These are phyloP conservation scores for Leucophenga montana DNA, from an alignment of 2,888 invertebrate genomes.

Conservation along the genomic window DNA sequence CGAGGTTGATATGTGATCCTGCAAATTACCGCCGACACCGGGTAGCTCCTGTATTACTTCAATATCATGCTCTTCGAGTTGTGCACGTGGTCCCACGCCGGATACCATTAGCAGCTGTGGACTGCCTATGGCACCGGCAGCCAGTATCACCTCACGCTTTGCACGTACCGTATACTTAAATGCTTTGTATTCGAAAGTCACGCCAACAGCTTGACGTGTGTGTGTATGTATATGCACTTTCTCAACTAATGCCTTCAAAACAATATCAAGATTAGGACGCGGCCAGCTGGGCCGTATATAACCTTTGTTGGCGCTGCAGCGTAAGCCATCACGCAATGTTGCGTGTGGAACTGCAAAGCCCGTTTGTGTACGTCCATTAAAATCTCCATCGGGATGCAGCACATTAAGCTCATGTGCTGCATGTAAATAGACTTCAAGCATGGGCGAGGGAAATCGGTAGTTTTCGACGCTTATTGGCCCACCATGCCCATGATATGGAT, in stretches of 20 bases:
- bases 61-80: slow-evolving; percentile 78
- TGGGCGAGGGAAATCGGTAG: slow-evolving; percentile 81
- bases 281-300: slow-evolving; percentile 81
- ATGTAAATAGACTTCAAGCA: slow-evolving; percentile 80
- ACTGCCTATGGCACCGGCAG: slow-evolving; percentile 88
- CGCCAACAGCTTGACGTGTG: slow-evolving; percentile 79
- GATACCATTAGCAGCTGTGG: slow-evolving; percentile 91
- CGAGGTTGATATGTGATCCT: slow-evolving; percentile 88
- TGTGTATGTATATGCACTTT: slow-evolving; percentile 78
- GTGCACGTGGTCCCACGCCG: slow-evolving; percentile 82
- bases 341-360: slow-evolving; percentile 86
- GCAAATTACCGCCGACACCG: slow-evolving; percentile 87
- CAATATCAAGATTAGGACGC: slow-evolving; percentile 83
- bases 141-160: slow-evolving; percentile 85
- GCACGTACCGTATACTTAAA: slow-evolving; percentile 76
- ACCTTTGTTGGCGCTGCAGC: slow-evolving; percentile 89
- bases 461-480: slow-evolving; percentile 85
- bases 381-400: slow-evolving; percentile 78
- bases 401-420: slow-evolving; percentile 80
- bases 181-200: slow-evolving; percentile 75
- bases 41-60: slow-evolving; percentile 77
- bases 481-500: slow-evolving; percentile 80
- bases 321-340: slow-evolving; percentile 83
- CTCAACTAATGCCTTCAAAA: slow-evolving; percentile 80
- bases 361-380: slow-evolving; percentile 85